A percentile compares a stretch with the other conserved stretches of the same genome.
phyloP scores from a whole-genome alignment of 2,888 invertebrate genomes.

The Cactoblastis cactorum region DNA sequence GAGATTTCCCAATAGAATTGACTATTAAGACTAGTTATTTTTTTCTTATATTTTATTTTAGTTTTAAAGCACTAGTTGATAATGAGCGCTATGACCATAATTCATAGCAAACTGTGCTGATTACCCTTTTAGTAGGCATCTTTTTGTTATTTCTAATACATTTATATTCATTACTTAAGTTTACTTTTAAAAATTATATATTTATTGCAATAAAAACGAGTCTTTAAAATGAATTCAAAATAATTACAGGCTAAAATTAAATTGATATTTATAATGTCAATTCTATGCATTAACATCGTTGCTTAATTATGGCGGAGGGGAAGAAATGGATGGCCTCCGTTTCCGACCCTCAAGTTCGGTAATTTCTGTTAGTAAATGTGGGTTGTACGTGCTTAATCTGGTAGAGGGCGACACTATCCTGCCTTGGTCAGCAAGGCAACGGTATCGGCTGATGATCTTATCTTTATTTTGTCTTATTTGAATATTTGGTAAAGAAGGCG shows the following conservation, averaged over 20 bases:
- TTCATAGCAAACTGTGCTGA: too few relatives aligned
- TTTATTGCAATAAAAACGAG: too few relatives aligned
- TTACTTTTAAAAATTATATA: too few relatives aligned
- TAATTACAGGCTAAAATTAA: too few relatives aligned
- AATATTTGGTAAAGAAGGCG: background rate
- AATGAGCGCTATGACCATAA: too few relatives aligned
- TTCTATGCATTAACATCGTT: conserved; percentile 14
- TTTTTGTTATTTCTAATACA: too few relatives aligned
- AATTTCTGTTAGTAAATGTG: conserved; percentile 52
- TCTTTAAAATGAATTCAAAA: too few relatives aligned
- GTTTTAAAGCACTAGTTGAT: too few relatives aligned
- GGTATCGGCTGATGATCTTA: background rate
- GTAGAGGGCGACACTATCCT: conserved; percentile 19
- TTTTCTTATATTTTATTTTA: too few relatives aligned
- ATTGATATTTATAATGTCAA: background rate
- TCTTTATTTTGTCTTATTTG: background rate
- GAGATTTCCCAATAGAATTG: background rate
- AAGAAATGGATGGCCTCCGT: conserved; percentile 48
- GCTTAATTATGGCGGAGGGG: conserved; percentile 42
- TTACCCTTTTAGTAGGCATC: too few relatives aligned
- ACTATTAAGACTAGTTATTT: background rate
- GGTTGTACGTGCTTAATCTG: conserved; percentile 39
- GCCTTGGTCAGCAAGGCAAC: conserved; percentile 6
- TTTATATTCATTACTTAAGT: too few relatives aligned
- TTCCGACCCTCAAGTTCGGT: conserved; percentile 45